These are phyloP conservation scores for Antechinus flavipes DNA, from an alignment of 2,113 vertebrate species.

Conservation along the genomic window DNA sequence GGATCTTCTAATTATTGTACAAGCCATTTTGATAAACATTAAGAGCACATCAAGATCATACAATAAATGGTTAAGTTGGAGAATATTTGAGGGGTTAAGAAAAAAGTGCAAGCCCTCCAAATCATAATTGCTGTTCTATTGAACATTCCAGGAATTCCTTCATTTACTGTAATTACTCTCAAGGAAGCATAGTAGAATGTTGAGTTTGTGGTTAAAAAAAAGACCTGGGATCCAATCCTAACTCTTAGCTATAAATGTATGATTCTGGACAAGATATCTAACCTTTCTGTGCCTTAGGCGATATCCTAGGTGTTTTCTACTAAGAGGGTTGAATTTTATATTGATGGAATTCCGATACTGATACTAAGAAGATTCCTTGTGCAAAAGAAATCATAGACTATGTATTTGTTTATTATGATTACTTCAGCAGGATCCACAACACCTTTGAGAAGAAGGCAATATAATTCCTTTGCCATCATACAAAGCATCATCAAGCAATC, in stretches of 20 bases:
- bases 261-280: neutral
- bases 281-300: neutral
- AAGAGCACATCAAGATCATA: slow-evolving; percentile 36
- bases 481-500: slow-evolving; percentile 5
- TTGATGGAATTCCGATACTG: neutral
- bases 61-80: neutral
- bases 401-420: neutral
- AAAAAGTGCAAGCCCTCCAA: neutral
- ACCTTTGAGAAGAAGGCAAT: neutral
- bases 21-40: slow-evolving; percentile 61
- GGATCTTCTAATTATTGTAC: neutral
- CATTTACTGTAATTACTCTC: neutral
- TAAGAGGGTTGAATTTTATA: neutral
- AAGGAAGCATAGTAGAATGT: neutral
- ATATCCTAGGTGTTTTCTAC: neutral
- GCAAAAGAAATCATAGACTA: neutral
- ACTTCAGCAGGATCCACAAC: neutral
- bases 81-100: neutral
- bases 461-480: neutral
- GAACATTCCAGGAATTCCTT: neutral
- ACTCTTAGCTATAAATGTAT: neutral
- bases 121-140: neutral
- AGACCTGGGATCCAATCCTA: neutral
- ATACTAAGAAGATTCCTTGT: neutral
- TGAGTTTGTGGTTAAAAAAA: neutral